Evolutionary conservation across 2,888 invertebrate species (phyloP), one percentile per base, ranked within the genome.

Genomic region (Tipula confusa): DNA sequence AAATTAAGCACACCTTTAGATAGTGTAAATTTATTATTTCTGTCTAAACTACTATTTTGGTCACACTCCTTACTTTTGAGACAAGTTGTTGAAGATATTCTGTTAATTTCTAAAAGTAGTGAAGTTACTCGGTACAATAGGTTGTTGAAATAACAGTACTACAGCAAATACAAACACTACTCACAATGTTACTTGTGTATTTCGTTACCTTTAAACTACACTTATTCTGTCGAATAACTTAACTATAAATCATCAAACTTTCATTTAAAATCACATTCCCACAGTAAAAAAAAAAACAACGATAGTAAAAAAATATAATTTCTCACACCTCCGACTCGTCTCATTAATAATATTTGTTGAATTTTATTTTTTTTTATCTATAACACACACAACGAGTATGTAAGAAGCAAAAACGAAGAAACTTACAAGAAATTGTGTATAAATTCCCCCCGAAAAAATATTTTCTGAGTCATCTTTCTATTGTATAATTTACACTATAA

Each of bases 381-480:
- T 64, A 64, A 64, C 64, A 43, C 33, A 33, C 43, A 24, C 64
- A 24, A 64, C 24, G 24, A 24, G 24, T 64, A 64, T 64, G n/a
- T 64, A 64, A 24, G 9, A 64, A 24, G 1, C 24, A 11, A 64
- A 64, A 64, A 64, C 64, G 64, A 64, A 64, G 64, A 64, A 64
- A 64, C 24, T 64, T 24, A 6, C 64, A 64, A 64, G 24, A 64
- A 64, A 64, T 64, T 64, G 24, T 64, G 9, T 2, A 64, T 24
- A 43, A 64, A 24, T 64, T 64, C 24, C 24, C 24, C 24, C 64
- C 24, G 9, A 64, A 24, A 33, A 24, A 24, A 24, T 64, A 24
- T 64, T 64, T 64, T 64, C 18, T 64, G 64, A 64, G 64, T 64
- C 64, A 64, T 64, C 64, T 64, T 64, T 64, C 64, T 64, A 64